Conservation (phyloP, 2,888 invertebrate species). For the Eucriotettix oculatus region DNA sequence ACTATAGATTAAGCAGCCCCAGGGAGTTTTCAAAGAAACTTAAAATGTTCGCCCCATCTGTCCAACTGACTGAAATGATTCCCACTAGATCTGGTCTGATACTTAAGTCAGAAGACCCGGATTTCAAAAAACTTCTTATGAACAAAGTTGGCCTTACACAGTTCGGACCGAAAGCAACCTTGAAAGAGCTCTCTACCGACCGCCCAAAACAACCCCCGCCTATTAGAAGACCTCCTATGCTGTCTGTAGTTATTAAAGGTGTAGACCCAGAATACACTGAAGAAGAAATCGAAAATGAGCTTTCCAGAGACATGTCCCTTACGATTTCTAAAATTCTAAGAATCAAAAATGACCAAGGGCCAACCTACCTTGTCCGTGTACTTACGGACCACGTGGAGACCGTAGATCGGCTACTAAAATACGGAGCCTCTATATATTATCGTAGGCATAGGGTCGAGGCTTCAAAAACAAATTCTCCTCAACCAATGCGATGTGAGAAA, state of each 20-base stretch:
- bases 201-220: neutral
- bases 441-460: neutral
- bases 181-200: too few species aligned
- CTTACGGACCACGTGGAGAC: neutral
- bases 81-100: too few species aligned
- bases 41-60: too few species aligned
- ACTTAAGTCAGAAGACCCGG: too few species aligned
- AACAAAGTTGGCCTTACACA: too few species aligned
- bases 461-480: neutral
- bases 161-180: too few species aligned
- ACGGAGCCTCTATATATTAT: neutral
- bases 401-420: neutral
- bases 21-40: too few species aligned
- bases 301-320: neutral
- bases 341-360: neutral
- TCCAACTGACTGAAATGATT: too few species aligned
- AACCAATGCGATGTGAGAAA: neutral
- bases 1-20: too few species aligned
- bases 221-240: neutral
- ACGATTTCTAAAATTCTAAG: neutral
- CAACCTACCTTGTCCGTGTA: neutral
- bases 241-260: neutral
- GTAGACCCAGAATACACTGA: neutral
- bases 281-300: neutral
- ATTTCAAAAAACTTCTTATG: too few species aligned